phyloP scores from a whole-genome alignment of 1,140 invertebrate species.

The Macrostomum lignano region DNA sequence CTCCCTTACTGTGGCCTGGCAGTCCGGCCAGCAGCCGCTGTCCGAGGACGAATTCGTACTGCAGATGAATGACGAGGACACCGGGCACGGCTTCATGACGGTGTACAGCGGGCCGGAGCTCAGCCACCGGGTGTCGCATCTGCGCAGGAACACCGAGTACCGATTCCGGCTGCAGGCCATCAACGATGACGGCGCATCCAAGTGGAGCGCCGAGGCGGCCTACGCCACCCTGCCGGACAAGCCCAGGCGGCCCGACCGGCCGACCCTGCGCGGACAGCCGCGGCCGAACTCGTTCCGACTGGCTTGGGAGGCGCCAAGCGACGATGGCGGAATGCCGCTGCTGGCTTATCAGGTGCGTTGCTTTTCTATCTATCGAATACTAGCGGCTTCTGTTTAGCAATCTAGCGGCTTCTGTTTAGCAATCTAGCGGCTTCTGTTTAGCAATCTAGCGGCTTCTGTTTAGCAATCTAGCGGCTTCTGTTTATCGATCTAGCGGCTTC shows the following conservation, averaged over 20 bases:
- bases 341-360: too few relatives aligned
- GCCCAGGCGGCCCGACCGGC: conserved; percentile 35
- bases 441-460: too few relatives aligned
- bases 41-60: conserved; percentile 43
- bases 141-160: conserved; percentile 43
- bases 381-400: too few relatives aligned
- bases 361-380: too few relatives aligned
- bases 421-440: too few relatives aligned
- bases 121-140: conserved; percentile 35
- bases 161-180: conserved; percentile 44
- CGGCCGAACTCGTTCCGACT: conserved; percentile 42
- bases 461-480: too few relatives aligned
- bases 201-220: conserved; percentile 46
- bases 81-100: conserved; percentile 45
- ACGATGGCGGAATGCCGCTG: conserved; percentile 1
- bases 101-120: conserved; percentile 45
- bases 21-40: conserved; percentile 10
- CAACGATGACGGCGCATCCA: conserved; percentile 47
- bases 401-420: too few relatives aligned
- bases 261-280: conserved; percentile 40
- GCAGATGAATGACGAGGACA: conserved; percentile 45
- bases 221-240: conserved; percentile 44
- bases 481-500: too few relatives aligned
- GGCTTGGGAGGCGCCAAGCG: conserved; percentile 32
- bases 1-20: conserved; percentile 41